Evolutionary conservation across 2,888 invertebrate genomes (phyloP).

Genomic region (Aphodius granarius): DNA sequence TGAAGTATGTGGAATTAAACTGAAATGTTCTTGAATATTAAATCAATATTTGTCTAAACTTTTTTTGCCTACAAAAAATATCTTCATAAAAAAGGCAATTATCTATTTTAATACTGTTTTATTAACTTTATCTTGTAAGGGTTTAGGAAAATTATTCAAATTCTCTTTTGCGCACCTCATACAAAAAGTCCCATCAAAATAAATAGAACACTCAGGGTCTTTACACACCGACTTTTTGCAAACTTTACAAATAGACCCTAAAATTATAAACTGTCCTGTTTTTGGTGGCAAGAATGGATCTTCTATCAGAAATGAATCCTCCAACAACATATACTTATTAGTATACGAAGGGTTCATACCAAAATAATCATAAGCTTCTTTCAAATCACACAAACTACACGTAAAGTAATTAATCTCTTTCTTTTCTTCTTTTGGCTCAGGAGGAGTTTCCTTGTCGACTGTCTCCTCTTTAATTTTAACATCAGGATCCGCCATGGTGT

Average conservation of each 20-base stretch:
- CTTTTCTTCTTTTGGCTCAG: constrained; percentile 37
- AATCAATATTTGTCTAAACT: no score
- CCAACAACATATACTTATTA: constrained; percentile 66
- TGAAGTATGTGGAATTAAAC: no score
- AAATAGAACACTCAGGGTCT: constrained; percentile 75
- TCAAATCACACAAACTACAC: constrained; percentile 67
- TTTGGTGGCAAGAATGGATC: constrained; percentile 81
- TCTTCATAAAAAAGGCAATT: not conserved
- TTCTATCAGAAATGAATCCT: constrained; percentile 78
- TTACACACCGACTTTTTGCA: constrained; percentile 75
- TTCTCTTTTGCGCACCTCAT: constrained; percentile 65
- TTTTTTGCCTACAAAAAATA: no score
- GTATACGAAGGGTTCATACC: constrained; percentile 76
- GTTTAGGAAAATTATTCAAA: constrained; percentile 66
- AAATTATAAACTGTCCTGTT: constrained; percentile 72
- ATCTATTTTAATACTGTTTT: constrained; percentile 15
- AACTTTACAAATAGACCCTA: constrained; percentile 74
- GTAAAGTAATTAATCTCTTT: constrained; percentile 55
- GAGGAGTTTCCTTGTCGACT: not conserved
- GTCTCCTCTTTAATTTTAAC: constrained; percentile 14
- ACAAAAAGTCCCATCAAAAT: constrained; percentile 76
- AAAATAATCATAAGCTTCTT: constrained; percentile 74
- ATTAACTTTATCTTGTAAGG: constrained; percentile 63
- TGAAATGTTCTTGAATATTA: no score
- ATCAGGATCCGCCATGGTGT: not conserved